Percentiles rank a stretch among this genome's conserved stretches.
Evolutionary conservation across 2,113 vertebrate genomes (phyloP).

Genomic region (Campylorhamphus procurvoides): DNA sequence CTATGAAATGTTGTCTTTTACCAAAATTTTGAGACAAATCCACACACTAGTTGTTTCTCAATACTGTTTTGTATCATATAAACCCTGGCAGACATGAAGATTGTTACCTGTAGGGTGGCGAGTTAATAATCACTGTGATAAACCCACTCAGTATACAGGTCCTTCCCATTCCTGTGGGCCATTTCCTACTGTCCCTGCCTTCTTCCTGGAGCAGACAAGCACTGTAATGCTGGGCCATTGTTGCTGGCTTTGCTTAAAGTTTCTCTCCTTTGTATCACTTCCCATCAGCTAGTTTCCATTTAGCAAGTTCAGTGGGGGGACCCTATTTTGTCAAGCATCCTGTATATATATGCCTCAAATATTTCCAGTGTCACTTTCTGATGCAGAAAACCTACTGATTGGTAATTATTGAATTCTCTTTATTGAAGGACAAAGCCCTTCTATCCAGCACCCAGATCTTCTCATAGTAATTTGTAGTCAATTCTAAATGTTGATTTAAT

Average conservation of each 20-base stretch:
- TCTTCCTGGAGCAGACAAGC: not conserved
- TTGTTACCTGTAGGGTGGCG: not conserved
- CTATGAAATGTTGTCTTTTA: not conserved
- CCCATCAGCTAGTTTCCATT: not conserved
- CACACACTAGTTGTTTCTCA: not conserved
- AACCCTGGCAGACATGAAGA: not conserved
- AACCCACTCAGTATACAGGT: rapidly evolving
- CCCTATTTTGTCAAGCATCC: not conserved
- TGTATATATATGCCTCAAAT: not conserved
- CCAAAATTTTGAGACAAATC: not conserved
- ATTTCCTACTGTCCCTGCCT: not conserved
- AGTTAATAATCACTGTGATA: not conserved
- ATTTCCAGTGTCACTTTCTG: not conserved
- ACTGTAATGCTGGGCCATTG: not conserved
- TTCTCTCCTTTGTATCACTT: not conserved
- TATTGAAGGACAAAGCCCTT: not conserved
- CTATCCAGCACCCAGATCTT: not conserved
- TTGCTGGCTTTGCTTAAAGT: not conserved
- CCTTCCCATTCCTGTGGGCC: not conserved
- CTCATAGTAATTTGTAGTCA: not conserved
- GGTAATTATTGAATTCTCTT: not conserved
- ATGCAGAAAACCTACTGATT: not conserved
- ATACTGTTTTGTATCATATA: not conserved
- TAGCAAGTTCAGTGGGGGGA: not conserved
- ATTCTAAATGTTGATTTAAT: not conserved